phyloP scores from a whole-genome alignment of 2,797 vertebrate genomes.

The Melanogrammus aeglefinus region DNA sequence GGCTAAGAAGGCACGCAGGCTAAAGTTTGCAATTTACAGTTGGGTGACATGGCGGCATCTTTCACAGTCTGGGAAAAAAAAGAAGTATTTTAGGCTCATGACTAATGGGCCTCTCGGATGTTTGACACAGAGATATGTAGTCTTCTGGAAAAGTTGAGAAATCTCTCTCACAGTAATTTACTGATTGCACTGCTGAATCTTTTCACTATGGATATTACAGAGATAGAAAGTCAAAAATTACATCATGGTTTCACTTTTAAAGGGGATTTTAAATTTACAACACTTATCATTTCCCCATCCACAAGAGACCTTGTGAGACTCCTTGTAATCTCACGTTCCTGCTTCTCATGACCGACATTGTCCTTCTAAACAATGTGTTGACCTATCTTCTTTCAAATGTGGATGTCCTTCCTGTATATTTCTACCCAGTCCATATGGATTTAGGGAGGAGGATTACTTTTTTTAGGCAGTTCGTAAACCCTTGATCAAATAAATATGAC shows the following conservation, averaged over 20 bases:
- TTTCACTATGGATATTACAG: constrained; percentile 48
- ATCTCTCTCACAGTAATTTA: constrained; percentile 53
- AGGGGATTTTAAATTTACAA: too few relatives aligned
- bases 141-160: constrained; percentile 52
- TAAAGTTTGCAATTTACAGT: constrained; percentile 67
- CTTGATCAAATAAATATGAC: too few relatives aligned
- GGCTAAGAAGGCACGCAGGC: constrained; percentile 39
- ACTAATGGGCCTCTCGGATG: constrained; percentile 44
- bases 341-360: too few relatives aligned
- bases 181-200: constrained; percentile 28
- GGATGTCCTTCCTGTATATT: neutral
- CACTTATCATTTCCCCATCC: too few relatives aligned
- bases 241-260: constrained; percentile 42
- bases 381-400: neutral
- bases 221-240: constrained; percentile 47
- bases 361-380: too few relatives aligned
- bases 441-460: neutral
- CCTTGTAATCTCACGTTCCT: too few relatives aligned
- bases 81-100: constrained; percentile 59
- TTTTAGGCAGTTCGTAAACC: neutral
- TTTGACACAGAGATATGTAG: constrained; percentile 51
- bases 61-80: constrained; percentile 42
- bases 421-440: neutral
- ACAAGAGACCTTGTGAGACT: too few relatives aligned
- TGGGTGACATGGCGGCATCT: constrained; percentile 63